A percentile compares a stretch with the other conserved stretches of the same genome.
Conservation (phyloP, 2,113 vertebrate genomes). For the Rhinogobius similis region DNA sequence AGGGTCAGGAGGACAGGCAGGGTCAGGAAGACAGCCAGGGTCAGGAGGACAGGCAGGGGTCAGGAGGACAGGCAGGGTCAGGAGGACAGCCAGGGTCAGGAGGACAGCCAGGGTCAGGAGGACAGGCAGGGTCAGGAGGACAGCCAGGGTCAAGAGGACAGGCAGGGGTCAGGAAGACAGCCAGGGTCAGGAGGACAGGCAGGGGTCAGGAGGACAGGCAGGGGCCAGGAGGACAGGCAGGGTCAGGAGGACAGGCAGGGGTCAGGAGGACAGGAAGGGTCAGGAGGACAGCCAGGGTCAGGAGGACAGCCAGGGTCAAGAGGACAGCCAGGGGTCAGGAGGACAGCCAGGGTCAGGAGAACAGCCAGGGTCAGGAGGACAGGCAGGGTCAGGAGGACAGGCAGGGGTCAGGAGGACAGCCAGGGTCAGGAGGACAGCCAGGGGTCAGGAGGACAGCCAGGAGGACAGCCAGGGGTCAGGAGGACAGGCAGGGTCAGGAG, state of each 20-base stretch:
- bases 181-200: neutral
- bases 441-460: neutral
- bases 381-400: neutral
- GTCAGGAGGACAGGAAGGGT: neutral
- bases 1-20: neutral
- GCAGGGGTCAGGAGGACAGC: neutral
- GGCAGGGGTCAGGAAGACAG: neutral
- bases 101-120: neutral
- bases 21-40: neutral
- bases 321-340: neutral
- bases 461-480: neutral
- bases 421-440: neutral
- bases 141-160: neutral
- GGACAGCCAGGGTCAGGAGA: neutral
- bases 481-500: neutral
- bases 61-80: neutral
- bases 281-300: neutral
- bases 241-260: neutral
- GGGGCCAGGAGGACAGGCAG: neutral
- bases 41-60: neutral
- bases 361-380: neutral
- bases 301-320: neutral
- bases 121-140: neutral
- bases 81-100: neutral
- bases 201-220: neutral